Evolutionary conservation across 2,888 invertebrate species (phyloP).

Genomic region (Stenurella melanura): DNA sequence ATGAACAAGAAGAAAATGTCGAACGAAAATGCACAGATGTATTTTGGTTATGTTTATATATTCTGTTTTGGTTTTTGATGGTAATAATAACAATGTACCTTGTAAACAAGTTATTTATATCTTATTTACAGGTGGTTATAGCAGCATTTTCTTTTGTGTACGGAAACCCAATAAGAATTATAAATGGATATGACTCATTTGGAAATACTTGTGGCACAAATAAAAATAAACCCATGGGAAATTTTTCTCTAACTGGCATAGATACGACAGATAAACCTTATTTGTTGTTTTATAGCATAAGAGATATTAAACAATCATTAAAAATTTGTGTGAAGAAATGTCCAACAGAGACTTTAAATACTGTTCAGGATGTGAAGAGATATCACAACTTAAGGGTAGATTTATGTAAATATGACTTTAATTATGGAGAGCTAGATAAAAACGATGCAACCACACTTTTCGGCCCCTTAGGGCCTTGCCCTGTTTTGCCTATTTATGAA

Average conservation of each 20-base stretch:
- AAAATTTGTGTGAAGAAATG: conserved; percentile 94
- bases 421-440: conserved; percentile 74
- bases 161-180: conserved; percentile 88
- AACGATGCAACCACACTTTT: conserved; percentile 64
- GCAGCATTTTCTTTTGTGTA: conserved; percentile 92
- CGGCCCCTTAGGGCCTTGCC: conserved; percentile 84
- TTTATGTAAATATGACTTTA: conserved; percentile 85
- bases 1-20: conserved; percentile 73
- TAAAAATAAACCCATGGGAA: conserved; percentile 83
- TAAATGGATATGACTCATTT: conserved; percentile 95
- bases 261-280: conserved; percentile 86
- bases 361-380: conserved; percentile 80
- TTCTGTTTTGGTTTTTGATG: conserved; percentile 89
- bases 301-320: conserved; percentile 83
- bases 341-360: conserved; percentile 80
- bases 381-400: conserved; percentile 86
- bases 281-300: conserved; percentile 89
- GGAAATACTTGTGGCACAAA: conserved; percentile 95
- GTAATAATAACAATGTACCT: conserved; percentile 73
- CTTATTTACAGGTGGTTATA: conserved; percentile 80
- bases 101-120: conserved; percentile 7
- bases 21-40: conserved; percentile 88
- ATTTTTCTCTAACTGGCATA: conserved; percentile 85
- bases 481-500: conserved; percentile 84
- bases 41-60: conserved; percentile 86